Conservation (phyloP, 2,797 vertebrate species). For the Melanotaenia nigrans region DNA sequence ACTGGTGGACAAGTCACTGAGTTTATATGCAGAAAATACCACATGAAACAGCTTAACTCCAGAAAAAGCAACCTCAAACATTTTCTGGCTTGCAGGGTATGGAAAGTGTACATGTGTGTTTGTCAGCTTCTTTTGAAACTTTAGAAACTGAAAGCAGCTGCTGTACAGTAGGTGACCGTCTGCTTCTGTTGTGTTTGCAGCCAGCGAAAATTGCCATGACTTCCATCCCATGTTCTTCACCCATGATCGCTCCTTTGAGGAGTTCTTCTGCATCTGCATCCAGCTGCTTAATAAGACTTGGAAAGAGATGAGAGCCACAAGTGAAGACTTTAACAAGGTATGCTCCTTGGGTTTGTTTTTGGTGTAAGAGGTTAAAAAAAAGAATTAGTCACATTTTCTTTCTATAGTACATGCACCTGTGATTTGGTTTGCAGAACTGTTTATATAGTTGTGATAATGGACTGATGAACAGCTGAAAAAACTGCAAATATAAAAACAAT, state of each 20-base stretch:
- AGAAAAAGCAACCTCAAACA: background rate
- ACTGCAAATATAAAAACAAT: no score
- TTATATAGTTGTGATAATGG: background rate
- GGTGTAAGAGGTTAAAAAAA: background rate
- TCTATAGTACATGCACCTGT: background rate
- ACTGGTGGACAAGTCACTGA: background rate
- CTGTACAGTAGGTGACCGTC: conserved; percentile 1
- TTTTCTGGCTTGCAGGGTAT: background rate
- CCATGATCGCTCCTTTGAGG: conserved; percentile 94
- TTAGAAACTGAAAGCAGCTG: background rate
- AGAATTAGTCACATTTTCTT: background rate
- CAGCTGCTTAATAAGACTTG: conserved; percentile 99
- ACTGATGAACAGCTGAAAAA: no score
- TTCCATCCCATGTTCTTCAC: conserved; percentile 99
- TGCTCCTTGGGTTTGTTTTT: background rate
- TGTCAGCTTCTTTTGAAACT: background rate
- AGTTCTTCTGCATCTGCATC: conserved; percentile 99
- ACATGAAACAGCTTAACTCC: background rate
- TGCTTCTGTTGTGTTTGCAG: conserved; percentile 76
- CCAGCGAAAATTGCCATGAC: conserved; percentile 98
- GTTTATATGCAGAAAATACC: background rate
- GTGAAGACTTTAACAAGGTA: conserved; percentile 99
- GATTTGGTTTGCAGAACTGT: background rate
- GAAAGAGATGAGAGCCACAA: conserved; percentile 99
- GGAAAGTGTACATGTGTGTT: background rate